These are phyloP conservation scores for Axis porcinus DNA, from an alignment of 2,113 vertebrate species.

Conservation along the genomic window DNA sequence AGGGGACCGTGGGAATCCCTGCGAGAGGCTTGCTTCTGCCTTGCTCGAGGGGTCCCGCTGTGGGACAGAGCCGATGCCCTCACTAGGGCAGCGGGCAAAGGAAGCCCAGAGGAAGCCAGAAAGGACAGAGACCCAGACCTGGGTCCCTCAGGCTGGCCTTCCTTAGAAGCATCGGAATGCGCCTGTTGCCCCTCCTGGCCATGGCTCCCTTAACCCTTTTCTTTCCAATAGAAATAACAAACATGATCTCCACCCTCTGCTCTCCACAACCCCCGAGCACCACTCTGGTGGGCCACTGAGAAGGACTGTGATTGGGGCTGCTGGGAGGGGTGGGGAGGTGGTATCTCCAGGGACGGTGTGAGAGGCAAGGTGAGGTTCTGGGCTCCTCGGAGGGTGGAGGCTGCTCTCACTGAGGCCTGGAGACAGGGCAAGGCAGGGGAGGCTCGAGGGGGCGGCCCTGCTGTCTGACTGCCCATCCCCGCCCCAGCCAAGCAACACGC, in stretches of 20 bases:
- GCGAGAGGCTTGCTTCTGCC: background rate
- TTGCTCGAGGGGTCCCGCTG: background rate
- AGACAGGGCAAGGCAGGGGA: background rate
- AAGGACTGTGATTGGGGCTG: background rate
- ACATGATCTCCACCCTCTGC: background rate
- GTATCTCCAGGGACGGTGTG: no score
- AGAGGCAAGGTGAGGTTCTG: background rate
- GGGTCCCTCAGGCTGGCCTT: background rate
- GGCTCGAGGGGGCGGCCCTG: accelerated
- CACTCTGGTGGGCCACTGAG: background rate
- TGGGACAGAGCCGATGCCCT: background rate
- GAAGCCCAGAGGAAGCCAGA: background rate
- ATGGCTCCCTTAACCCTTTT: background rate
- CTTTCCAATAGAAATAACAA: background rate
- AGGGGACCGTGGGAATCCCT: background rate
- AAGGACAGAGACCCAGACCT: background rate
- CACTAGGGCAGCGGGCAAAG: background rate
- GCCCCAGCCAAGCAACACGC: accelerated
- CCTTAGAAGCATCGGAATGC: accelerated
- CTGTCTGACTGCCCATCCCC: no score
- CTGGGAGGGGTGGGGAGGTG: background rate
- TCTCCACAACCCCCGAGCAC: background rate
- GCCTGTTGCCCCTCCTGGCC: background rate
- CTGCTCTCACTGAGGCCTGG: background rate
- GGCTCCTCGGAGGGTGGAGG: background rate